Conservation (phyloP, 2,797 vertebrate species). For the Tangara arthus region DNA sequence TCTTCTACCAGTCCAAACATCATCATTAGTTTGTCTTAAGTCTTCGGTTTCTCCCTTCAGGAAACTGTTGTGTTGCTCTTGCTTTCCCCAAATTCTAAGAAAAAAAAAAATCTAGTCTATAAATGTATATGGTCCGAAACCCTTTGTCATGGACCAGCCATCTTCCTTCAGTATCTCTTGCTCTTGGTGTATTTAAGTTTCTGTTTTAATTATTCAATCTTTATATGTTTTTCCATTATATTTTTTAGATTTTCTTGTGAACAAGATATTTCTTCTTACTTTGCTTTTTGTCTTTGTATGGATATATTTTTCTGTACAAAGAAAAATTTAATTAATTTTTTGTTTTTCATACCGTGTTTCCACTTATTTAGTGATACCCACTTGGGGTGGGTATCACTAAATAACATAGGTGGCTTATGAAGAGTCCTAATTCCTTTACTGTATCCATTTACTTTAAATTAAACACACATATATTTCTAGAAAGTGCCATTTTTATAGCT, state of each 20-base stretch:
- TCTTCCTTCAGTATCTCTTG: not conserved
- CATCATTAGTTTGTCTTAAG: not conserved
- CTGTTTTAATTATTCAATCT: not conserved
- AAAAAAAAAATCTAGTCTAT: not conserved
- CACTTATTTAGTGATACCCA: not conserved
- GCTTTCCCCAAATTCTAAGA: not conserved
- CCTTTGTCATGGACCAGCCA: not conserved
- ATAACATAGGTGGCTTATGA: not conserved
- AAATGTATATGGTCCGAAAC: not conserved
- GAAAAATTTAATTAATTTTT: not conserved
- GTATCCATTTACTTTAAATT: not conserved
- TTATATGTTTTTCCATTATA: not conserved
- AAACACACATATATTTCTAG: not conserved
- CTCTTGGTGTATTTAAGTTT: not conserved
- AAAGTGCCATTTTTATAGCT: not conserved
- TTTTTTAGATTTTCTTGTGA: not conserved
- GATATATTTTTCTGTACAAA: not conserved
- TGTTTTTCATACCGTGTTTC: not conserved
- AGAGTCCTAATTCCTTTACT: not conserved
- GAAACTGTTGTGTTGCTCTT: not conserved
- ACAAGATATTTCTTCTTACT: not conserved
- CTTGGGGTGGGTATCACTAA: no score
- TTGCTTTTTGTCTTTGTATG: not conserved
- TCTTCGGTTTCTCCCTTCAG: constrained; percentile 5
- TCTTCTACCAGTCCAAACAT: not conserved